Conservation (phyloP, 1,140 invertebrate genomes). For the Heliconius eleuchia region DNA sequence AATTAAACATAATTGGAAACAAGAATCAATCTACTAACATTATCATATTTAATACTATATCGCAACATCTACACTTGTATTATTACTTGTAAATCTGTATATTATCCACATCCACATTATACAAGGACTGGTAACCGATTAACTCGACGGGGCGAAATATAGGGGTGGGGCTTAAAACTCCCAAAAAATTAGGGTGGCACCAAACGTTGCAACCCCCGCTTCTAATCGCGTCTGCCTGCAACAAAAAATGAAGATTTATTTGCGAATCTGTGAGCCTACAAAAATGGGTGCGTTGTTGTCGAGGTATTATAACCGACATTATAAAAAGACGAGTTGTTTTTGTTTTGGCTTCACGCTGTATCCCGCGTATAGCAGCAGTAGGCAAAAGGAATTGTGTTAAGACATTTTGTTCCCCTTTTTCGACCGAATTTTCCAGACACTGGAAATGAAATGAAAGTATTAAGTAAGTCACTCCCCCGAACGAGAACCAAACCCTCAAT, state of each 20-base stretch:
- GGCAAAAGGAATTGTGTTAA: too few relatives aligned
- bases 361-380: too few relatives aligned
- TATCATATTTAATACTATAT: background rate
- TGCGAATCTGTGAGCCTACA: conserved; percentile 40
- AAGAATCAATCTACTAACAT: background rate
- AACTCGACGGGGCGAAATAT: conserved; percentile 34
- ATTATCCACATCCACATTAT: conserved; percentile 39
- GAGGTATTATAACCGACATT: conserved; percentile 21
- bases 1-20: background rate
- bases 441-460: too few relatives aligned
- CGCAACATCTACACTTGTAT: background rate
- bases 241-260: conserved; percentile 76
- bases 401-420: too few relatives aligned
- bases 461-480: too few relatives aligned
- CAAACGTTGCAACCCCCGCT: conserved; percentile 40
- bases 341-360: too few relatives aligned
- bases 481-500: too few relatives aligned
- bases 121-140: conserved; percentile 42
- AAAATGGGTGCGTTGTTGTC: conserved; percentile 25
- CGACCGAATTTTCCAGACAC: too few relatives aligned
- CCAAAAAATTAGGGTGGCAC: conserved; percentile 68
- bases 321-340: background rate
- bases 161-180: conserved; percentile 51
- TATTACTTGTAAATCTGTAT: conserved; percentile 11
- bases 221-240: conserved; percentile 48